A percentile compares a stretch with the other conserved stretches of the same genome.
Evolutionary conservation across 1,140 invertebrate genomes (phyloP).

Genomic region (Chlorops oryzae): DNA sequence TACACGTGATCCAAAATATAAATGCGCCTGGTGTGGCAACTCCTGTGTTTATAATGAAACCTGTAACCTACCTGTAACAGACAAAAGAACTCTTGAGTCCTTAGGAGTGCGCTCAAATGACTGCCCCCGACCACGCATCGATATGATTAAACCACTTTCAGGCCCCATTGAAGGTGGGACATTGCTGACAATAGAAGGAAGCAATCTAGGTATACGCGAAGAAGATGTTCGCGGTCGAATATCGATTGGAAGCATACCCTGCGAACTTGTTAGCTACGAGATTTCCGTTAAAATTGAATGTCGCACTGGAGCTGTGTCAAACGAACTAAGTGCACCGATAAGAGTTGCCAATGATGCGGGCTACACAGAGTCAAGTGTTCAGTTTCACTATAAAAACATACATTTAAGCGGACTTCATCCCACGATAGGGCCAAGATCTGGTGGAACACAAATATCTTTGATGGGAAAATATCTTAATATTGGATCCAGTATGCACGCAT

Average conservation of each 20-base stretch:
- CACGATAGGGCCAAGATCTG: slow-evolving; percentile 81
- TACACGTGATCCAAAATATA: slow-evolving; percentile 77
- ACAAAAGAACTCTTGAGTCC: no score
- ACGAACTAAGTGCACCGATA: slow-evolving; percentile 71
- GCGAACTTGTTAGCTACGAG: slow-evolving; percentile 81
- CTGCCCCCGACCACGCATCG: slow-evolving; percentile 87
- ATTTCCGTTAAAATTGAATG: slow-evolving; percentile 89
- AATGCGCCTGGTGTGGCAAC: slow-evolving; percentile 88
- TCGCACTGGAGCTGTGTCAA: slow-evolving; percentile 69
- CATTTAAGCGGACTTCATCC: slow-evolving; percentile 76
- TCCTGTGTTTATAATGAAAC: slow-evolving; percentile 79
- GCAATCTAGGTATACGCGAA: slow-evolving; percentile 85
- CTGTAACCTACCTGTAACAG: no score
- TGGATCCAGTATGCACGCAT: slow-evolving; percentile 81
- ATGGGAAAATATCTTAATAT: slow-evolving; percentile 89
- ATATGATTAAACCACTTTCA: slow-evolving; percentile 89
- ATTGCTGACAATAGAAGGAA: slow-evolving; percentile 89
- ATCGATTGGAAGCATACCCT: slow-evolving; percentile 82
- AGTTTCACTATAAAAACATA: slow-evolving; percentile 86
- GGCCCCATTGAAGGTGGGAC: slow-evolving; percentile 96
- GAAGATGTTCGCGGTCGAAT: slow-evolving; percentile 89
- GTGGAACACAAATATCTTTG: slow-evolving; percentile 87
- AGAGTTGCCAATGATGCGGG: slow-evolving; percentile 85
- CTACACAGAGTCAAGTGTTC: slow-evolving; percentile 78
- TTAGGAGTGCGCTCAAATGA: slow-evolving; percentile 67